Percentiles rank a stretch among this genome's conserved stretches.
phyloP scores from a whole-genome alignment of 2,888 invertebrate species.

The Netelia virgata region DNA sequence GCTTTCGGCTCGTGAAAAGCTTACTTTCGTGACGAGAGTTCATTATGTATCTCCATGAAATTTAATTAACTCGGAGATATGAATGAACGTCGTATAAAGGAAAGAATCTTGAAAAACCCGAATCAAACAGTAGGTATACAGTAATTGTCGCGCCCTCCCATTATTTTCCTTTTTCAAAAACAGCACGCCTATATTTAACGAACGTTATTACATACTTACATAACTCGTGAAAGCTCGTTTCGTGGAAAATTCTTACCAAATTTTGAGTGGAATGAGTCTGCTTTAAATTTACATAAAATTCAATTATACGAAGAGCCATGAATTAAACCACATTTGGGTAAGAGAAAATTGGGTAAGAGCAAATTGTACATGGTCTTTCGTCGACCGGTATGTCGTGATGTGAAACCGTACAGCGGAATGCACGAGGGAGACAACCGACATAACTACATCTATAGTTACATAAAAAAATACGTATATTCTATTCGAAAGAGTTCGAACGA shows the following conservation, averaged over 20 bases:
- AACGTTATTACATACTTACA: background rate
- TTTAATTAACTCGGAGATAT: background rate
- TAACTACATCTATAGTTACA: background rate
- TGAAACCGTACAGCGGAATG: background rate
- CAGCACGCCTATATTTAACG: conserved; percentile 3
- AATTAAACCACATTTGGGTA: conserved; percentile 18
- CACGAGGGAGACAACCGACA: conserved; percentile 8
- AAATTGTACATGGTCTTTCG: conserved; percentile 7
- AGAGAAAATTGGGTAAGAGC: conserved; percentile 6
- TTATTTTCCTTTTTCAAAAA: background rate
- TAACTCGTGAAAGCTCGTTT: conserved; percentile 15
- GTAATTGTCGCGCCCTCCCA: background rate
- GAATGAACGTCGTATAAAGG: background rate
- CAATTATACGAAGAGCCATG: conserved; percentile 20
- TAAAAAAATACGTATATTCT: background rate
- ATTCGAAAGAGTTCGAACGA: background rate
- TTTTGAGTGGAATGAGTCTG: background rate
- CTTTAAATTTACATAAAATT: conserved; percentile 40
- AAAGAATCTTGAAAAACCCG: background rate
- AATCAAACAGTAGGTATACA: background rate
- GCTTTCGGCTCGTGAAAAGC: too few species aligned
- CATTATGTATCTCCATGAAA: background rate
- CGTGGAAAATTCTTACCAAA: background rate
- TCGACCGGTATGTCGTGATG: conserved; percentile 11
- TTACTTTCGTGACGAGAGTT: background rate